phyloP scores from a whole-genome alignment of 1,140 invertebrate genomes.

The Zelostemma sp. region DNA sequence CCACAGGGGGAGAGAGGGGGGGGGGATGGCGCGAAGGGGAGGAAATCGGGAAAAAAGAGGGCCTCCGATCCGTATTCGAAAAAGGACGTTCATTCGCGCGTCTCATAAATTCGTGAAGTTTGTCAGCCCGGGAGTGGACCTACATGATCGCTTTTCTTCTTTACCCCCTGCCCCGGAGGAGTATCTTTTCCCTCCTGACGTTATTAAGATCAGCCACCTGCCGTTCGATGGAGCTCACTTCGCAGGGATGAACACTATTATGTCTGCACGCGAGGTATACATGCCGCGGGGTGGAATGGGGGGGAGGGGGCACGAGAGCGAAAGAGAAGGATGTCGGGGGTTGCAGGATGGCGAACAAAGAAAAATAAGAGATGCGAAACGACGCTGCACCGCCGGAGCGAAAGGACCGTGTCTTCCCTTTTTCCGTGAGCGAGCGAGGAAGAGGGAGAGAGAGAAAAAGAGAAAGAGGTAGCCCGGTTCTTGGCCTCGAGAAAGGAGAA shows the following conservation, averaged over 20 bases:
- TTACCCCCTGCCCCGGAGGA: neutral
- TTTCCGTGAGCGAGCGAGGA: slow-evolving; percentile 4
- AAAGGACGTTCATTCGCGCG: neutral
- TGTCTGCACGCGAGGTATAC: slow-evolving; percentile 42
- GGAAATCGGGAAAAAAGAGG: slow-evolving; percentile 6
- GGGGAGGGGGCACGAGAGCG: slow-evolving; percentile 36
- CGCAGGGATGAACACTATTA: slow-evolving; percentile 64
- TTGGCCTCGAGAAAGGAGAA: slow-evolving; percentile 58
- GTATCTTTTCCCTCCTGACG: slow-evolving; percentile 37
- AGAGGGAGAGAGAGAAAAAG: slow-evolving; percentile 14
- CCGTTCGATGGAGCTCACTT: slow-evolving; percentile 68
- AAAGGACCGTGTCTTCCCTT: slow-evolving; percentile 48
- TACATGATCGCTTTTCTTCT: slow-evolving; percentile 17
- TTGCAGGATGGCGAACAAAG: slow-evolving; percentile 63
- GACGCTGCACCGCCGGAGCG: slow-evolving; percentile 42
- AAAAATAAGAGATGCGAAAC: slow-evolving; percentile 68
- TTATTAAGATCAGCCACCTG: slow-evolving; percentile 70
- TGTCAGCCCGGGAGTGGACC: slow-evolving; percentile 31
- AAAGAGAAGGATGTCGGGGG: slow-evolving; percentile 50
- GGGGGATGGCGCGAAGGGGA: neutral
- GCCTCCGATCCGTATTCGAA: neutral
- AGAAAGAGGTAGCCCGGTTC: slow-evolving; percentile 30
- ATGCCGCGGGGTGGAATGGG: slow-evolving; percentile 16
- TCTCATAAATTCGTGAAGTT: slow-evolving; percentile 17
- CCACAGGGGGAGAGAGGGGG: slow-evolving; percentile 17